These are phyloP conservation scores for Otocyon megalotis DNA, from an alignment of 2,113 vertebrate genomes.

Conservation along the genomic window DNA sequence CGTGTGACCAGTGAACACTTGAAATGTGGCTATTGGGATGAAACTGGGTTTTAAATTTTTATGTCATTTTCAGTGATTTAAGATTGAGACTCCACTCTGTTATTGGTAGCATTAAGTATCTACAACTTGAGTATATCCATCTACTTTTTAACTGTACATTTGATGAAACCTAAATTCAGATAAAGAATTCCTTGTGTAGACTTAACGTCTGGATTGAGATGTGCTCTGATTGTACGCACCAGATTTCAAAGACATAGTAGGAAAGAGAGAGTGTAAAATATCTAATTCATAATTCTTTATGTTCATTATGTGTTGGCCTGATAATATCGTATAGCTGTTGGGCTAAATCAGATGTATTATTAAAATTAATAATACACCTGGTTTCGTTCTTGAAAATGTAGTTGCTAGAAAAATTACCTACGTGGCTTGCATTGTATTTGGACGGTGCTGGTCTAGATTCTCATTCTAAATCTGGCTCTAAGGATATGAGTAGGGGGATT, in stretches of 20 bases:
- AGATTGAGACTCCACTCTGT: background rate
- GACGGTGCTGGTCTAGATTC: background rate
- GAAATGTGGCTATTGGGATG: background rate
- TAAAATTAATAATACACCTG: background rate
- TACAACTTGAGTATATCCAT: background rate
- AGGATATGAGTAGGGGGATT: background rate
- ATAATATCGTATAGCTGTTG: background rate
- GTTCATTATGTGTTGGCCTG: background rate
- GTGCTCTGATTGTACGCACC: background rate
- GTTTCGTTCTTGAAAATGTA: background rate
- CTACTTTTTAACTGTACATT: background rate
- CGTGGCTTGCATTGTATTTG: background rate
- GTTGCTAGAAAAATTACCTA: background rate
- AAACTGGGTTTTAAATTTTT: background rate
- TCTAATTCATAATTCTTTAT: background rate
- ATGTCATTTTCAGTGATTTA: background rate
- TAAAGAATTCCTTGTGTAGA: background rate
- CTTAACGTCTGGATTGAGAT: background rate
- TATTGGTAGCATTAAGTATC: background rate
- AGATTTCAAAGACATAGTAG: background rate
- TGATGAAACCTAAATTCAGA: conserved; percentile 35
- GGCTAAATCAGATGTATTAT: background rate
- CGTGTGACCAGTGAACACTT: background rate
- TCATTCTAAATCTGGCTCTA: background rate
- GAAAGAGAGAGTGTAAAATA: background rate